Conservation (phyloP, 1,140 invertebrate genomes). For the Halictus rubicundus region DNA sequence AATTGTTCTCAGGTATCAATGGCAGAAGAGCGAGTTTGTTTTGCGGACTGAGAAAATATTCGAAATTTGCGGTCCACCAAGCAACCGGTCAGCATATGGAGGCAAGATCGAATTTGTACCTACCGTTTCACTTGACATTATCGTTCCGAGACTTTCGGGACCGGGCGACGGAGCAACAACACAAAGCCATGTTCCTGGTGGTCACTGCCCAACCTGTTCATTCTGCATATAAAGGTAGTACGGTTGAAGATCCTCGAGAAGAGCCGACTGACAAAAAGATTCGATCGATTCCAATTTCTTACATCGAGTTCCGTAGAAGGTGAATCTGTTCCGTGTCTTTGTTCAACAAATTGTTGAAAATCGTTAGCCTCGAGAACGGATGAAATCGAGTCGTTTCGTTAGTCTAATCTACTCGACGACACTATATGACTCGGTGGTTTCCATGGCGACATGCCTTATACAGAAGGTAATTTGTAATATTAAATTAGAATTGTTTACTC, state of each 20-base stretch:
- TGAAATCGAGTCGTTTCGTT: constrained; percentile 45
- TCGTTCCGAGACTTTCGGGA: constrained; percentile 84
- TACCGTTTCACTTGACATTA: constrained; percentile 88
- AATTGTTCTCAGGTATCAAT: constrained; percentile 58
- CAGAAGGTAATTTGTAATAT: constrained; percentile 49
- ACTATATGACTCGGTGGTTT: constrained; percentile 56
- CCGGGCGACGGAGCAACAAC: constrained; percentile 64
- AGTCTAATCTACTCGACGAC: constrained; percentile 42
- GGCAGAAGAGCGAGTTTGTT: constrained; percentile 68
- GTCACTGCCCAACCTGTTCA: constrained; percentile 87
- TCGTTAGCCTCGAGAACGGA: neutral
- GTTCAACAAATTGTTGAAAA: neutral
- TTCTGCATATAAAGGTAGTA: constrained; percentile 88
- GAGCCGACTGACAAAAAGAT: constrained; percentile 44
- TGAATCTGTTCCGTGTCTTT: no score
- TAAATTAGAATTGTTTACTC: constrained; percentile 34
- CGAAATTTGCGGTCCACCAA: constrained; percentile 79
- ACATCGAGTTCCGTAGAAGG: no score
- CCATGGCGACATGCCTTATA: constrained; percentile 45
- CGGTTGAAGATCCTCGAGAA: constrained; percentile 37
- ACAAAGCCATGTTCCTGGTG: constrained; percentile 84
- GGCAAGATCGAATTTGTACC: constrained; percentile 81
- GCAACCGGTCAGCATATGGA: constrained; percentile 75
- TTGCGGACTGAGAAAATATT: constrained; percentile 80
- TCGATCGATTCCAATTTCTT: constrained; percentile 38